These are phyloP conservation scores for Mesitornis unicolor DNA, from an alignment of 2,113 vertebrate species.

Conservation along the genomic window DNA sequence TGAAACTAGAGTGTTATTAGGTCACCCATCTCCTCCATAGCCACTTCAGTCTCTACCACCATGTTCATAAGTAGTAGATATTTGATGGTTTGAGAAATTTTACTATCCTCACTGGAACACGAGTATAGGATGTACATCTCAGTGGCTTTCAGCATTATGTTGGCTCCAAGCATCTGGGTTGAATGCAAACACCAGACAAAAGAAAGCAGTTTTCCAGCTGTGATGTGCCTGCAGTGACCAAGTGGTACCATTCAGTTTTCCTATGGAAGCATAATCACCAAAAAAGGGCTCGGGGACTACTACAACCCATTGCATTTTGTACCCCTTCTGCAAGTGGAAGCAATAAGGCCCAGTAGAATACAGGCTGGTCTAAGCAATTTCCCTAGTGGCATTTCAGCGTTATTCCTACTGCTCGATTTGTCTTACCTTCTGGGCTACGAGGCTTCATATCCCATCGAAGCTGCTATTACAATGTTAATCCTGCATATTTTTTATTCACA, in stretches of 20 bases:
- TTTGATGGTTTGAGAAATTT: background rate
- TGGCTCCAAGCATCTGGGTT: background rate
- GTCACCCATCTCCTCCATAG: background rate
- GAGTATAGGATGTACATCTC: background rate
- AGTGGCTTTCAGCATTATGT: background rate
- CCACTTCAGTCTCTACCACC: background rate
- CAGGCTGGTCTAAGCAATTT: background rate
- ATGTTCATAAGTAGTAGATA: background rate
- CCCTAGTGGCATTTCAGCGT: background rate
- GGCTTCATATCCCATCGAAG: background rate
- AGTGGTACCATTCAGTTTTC: fast-evolving
- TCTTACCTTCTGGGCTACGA: background rate
- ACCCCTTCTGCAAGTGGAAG: background rate
- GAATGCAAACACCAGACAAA: background rate
- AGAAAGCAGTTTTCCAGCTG: background rate
- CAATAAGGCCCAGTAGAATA: background rate
- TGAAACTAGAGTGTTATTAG: background rate
- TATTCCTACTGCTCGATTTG: background rate
- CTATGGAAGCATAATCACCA: background rate
- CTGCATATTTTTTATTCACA: background rate
- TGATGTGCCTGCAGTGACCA: background rate
- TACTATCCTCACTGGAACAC: background rate
- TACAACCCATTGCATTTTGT: background rate
- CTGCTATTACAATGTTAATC: background rate
- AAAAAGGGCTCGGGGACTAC: background rate